phyloP scores from a whole-genome alignment of 2,888 invertebrate genomes.

The Aphelenchoides bicaudatus region DNA sequence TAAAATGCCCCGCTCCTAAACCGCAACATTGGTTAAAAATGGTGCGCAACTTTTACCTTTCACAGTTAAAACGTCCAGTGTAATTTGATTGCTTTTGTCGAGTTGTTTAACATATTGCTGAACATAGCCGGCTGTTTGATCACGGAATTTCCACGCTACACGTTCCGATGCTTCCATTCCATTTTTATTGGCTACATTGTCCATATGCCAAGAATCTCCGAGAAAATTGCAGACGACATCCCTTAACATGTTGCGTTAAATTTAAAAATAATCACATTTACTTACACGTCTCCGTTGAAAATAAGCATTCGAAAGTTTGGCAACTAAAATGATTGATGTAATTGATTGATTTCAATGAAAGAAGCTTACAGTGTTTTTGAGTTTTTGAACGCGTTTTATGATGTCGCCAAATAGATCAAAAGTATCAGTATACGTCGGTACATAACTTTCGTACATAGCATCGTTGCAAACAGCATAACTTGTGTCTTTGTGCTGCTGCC shows the following conservation, averaged over 20 bases:
- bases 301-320: constrained; percentile 47
- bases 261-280: constrained; percentile 19
- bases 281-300: constrained; percentile 49
- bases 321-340: constrained; percentile 12
- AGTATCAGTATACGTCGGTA: constrained; percentile 34
- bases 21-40: too few relatives aligned
- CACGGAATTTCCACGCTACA: constrained; percentile 23
- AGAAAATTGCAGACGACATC: constrained; percentile 55
- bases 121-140: constrained; percentile 46
- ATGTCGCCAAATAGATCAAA: constrained; percentile 38
- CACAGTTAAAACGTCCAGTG: constrained; percentile 47
- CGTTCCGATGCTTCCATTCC: constrained; percentile 12
- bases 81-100: constrained; percentile 29
- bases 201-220: constrained; percentile 49
- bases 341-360: not conserved
- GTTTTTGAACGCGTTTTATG: constrained; percentile 22
- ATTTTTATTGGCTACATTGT: constrained; percentile 37
- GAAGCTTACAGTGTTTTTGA: constrained; percentile 12
- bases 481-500: constrained; percentile 35
- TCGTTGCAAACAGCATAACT: constrained; percentile 44
- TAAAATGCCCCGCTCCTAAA: constrained; percentile 31
- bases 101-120: constrained; percentile 38
- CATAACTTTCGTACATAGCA: constrained; percentile 37
- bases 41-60: constrained; percentile 33
- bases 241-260: constrained; percentile 6